Base-by-base conservation (phyloP, 2,113 vertebrate species). In the Channa argus region DNA sequence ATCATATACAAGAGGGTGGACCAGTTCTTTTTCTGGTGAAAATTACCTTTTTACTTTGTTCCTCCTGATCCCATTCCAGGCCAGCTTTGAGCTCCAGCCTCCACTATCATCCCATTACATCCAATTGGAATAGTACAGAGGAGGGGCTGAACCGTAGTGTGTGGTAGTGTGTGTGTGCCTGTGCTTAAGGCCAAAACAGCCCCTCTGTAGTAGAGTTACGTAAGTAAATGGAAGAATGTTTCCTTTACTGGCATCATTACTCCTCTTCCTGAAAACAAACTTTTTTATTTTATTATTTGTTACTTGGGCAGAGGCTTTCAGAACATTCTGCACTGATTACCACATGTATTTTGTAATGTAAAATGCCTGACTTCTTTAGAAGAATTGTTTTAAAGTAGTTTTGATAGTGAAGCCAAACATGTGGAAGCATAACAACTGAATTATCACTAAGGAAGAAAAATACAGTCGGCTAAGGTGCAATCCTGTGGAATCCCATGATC, bases 161-260 rank as follows among this genome's bases (percentile, higher is more conserved):
- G 56, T 56, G 49, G 67, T 36, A 79, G 51, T 79, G 15, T 8
- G 60, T 66, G 5, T 77, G 73, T 73, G 79, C 72, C 54, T 78
- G 66, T 46, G 89, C 89, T 86, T 52, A 56, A 72, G 79, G 90
- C 89, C 85, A 90, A 82, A 90, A 69, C 84, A 81, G 81, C 58
- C 67, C 62, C 72, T 89, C 77, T 82, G 83, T 91, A 90, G 84
- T 88, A 64, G 68, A 36, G 89, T 93, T 92, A 83, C 71, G 65
- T 89, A 94, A 93, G 86, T 50, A 38, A 80, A 83, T 13, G 24
- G 75, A 86, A 79, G 75, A 92, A 85, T 73, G 75, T 73, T 92
- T 90, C 80, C 56, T 91, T 80, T 88, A 80, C 86, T 86, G 84
- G 85, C 73, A 80, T 62, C 8, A 45, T 74, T 76, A 63, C 53